phyloP scores from a whole-genome alignment of 1,140 invertebrate species.

The Sinonovacula constricta region DNA sequence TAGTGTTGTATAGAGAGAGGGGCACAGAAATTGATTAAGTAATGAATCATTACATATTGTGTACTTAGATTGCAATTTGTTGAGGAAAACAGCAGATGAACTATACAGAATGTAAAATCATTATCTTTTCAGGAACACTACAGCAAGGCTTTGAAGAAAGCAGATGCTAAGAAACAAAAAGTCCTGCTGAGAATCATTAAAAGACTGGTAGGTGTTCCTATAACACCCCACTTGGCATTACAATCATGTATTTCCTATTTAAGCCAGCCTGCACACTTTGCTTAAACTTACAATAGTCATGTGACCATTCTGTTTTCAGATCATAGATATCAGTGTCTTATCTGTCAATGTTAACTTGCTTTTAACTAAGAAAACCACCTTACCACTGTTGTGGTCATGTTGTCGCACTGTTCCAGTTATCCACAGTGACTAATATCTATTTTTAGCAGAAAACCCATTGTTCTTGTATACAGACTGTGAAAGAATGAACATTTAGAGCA shows the following conservation, averaged over 20 bases:
- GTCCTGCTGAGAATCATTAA: conserved; percentile 77
- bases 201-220: conserved; percentile 70
- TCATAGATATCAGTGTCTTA: neutral
- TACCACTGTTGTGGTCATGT: neutral
- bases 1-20: neutral
- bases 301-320: too few relatives aligned
- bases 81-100: neutral
- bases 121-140: conserved; percentile 72
- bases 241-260: neutral
- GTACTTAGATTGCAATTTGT: neutral
- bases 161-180: conserved; percentile 78
- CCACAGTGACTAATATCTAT: too few relatives aligned
- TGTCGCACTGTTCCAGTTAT: too few relatives aligned
- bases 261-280: neutral
- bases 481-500: too few relatives aligned
- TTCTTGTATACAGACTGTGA: too few relatives aligned
- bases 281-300: neutral
- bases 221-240: too few relatives aligned
- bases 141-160: conserved; percentile 70
- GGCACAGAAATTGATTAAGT: neutral
- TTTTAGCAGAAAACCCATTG: too few relatives aligned
- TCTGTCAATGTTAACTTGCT: neutral
- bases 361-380: neutral
- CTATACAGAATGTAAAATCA: neutral
- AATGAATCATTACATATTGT: neutral